Evolutionary conservation across 2,797 vertebrate species (phyloP).

Genomic region (Peromyscus aztecus): DNA sequence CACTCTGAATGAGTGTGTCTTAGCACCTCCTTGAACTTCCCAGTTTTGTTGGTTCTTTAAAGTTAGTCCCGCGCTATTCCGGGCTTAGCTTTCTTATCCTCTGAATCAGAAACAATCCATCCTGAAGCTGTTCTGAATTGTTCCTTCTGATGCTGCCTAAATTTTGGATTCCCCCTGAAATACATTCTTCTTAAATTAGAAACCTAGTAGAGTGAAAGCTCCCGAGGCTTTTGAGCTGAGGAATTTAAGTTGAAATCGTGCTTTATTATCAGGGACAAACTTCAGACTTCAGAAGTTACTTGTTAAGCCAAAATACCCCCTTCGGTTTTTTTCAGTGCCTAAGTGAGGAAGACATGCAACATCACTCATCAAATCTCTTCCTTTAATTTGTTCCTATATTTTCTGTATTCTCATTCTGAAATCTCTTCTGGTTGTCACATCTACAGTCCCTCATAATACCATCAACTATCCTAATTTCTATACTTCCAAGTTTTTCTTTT

Average conservation of each 20-base stretch:
- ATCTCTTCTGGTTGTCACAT: neutral
- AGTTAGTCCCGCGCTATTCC: neutral
- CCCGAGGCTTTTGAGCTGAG: neutral
- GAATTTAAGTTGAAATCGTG: neutral
- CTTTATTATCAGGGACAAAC: neutral
- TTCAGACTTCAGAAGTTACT: neutral
- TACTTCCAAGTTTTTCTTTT: constrained; percentile 11
- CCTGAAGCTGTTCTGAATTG: neutral
- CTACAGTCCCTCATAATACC: neutral
- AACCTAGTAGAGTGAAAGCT: neutral
- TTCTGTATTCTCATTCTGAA: constrained; percentile 5
- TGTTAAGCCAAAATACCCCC: neutral
- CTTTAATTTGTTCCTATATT: neutral
- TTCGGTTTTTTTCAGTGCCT: neutral
- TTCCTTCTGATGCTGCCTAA: neutral
- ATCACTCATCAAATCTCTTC: neutral
- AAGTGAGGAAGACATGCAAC: neutral
- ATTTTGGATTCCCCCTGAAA: neutral
- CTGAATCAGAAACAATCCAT: constrained; percentile 20
- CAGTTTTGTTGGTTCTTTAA: neutral
- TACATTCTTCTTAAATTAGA: neutral
- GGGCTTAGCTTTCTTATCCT: neutral
- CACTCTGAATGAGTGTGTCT: neutral
- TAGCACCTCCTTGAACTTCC: neutral
- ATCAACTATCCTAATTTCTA: neutral